phyloP scores from a whole-genome alignment of 92 coral and sea anemone species.

The Galaxea fascicularis region DNA sequence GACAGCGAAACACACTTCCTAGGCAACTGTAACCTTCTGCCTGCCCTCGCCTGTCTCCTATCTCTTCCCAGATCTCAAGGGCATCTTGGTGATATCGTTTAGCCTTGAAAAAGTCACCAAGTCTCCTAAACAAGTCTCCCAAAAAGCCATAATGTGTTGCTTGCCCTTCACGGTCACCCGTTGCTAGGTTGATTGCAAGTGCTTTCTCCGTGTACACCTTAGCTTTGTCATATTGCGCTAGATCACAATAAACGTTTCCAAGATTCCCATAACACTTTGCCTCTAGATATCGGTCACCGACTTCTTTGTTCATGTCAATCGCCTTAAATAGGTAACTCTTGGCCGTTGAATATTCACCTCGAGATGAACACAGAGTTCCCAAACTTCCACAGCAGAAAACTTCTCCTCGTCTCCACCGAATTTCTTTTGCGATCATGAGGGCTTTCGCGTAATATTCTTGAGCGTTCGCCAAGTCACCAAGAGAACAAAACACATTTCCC shows the following conservation, averaged over 20 bases:
- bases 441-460: not conserved
- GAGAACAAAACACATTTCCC: not conserved
- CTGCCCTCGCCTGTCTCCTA: not conserved
- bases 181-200: no score
- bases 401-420: not conserved
- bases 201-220: no score
- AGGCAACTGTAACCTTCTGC: not conserved
- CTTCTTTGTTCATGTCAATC: slow-evolving; percentile 17
- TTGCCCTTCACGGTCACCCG: no score
- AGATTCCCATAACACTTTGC: not conserved
- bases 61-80: no score
- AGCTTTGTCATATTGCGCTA: no score
- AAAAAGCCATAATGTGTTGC: no score
- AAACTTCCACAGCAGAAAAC: not conserved
- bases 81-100: no score
- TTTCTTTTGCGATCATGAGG: not conserved
- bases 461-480: not conserved
- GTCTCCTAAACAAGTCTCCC: no score
- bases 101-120: no score
- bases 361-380: not conserved
- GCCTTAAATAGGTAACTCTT: slow-evolving; percentile 22
- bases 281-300: slow-evolving; percentile 29
- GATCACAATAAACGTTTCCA: no score
- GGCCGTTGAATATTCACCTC: slow-evolving; percentile 20
- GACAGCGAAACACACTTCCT: not conserved